Evolutionary conservation across 2,113 vertebrate genomes (phyloP), one percentile per base, ranked within the genome.

Genomic region (Dicrurus megarhynchus): DNA sequence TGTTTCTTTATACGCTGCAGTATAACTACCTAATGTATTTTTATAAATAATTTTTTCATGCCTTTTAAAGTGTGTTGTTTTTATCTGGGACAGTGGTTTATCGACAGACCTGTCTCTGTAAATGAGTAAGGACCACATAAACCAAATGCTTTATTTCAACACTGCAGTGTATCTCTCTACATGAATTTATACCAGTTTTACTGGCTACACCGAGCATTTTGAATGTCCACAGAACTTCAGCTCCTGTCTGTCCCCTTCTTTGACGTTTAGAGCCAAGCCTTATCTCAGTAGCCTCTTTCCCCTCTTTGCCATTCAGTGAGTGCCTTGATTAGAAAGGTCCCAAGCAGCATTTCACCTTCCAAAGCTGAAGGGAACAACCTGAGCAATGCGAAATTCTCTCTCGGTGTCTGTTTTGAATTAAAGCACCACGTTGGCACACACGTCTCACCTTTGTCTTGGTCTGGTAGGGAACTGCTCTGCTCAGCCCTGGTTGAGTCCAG

Each of bases 381-480:
- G 68, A 74, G 37, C 80, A n/a, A 13, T 61, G 3, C 0, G 1
- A 61, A 61, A 2, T 67, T 47, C n/a, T 52, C 35, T 37, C 37
- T 56, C 0, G 1, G 7, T 37, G 2, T 55, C 33, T 75, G 35
- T 32, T 89, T 49, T 19, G 27, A 49, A 20, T 47, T 52, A 52
- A 74, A 84, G 56, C 70, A 64, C 13, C 55, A 17, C 1, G 0
- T 42, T 5, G 8, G 42, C 59, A 69, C 1, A 3, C 22, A 28
- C 3, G 0, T 46, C 63, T 77, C 27, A 8, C 39, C 64, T 59
- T 88, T 57, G 35, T 23, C 76, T 63, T 46, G n/a, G 35, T 44
- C 76, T 94, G 74, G 16, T 37, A 5, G 13, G 55, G 53, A 37
- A 1, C n/a, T 19, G 61, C 57, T 64, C 63, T 88, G 55, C 59